phyloP scores from a whole-genome alignment of 2,797 vertebrate genomes.

The Pipistrellus pipistrellus region DNA sequence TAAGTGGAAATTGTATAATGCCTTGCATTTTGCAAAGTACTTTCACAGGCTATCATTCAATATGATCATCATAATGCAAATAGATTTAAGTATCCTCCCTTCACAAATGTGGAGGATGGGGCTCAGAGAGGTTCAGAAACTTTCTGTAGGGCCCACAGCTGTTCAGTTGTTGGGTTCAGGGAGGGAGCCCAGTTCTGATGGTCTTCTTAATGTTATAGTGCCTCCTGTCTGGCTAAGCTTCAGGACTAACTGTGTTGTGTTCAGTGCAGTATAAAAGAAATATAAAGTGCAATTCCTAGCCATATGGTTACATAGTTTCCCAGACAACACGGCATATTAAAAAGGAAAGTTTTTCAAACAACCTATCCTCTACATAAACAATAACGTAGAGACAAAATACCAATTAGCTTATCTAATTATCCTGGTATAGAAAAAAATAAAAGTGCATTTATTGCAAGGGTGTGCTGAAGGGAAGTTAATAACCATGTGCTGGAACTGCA shows the following conservation, averaged over 20 bases:
- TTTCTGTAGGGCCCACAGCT: not conserved
- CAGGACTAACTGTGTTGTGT: not conserved
- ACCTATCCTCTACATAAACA: conserved; percentile 62
- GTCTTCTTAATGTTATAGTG: not conserved
- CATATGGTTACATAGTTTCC: conserved; percentile 23
- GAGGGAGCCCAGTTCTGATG: not conserved
- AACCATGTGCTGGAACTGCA: not conserved
- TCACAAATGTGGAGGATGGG: not conserved
- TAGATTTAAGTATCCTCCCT: not conserved
- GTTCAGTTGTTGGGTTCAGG: not conserved
- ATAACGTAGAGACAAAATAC: conserved; percentile 45
- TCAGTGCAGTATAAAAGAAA: not conserved
- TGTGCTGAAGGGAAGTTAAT: conserved; percentile 56
- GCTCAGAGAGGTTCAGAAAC: not conserved
- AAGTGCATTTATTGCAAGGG: conserved; percentile 5
- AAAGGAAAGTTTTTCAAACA: conserved; percentile 57
- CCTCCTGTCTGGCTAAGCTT: not conserved
- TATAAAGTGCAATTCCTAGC: not conserved
- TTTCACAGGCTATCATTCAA: not conserved
- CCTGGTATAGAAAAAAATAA: conserved; percentile 28
- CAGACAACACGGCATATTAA: conserved; percentile 35
- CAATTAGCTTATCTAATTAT: conserved; percentile 64
- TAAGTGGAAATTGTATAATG: not conserved
- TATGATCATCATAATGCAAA: not conserved
- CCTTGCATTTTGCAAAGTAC: not conserved